Conservation (phyloP, 2,113 vertebrate species). For the Colossoma macropomum region DNA sequence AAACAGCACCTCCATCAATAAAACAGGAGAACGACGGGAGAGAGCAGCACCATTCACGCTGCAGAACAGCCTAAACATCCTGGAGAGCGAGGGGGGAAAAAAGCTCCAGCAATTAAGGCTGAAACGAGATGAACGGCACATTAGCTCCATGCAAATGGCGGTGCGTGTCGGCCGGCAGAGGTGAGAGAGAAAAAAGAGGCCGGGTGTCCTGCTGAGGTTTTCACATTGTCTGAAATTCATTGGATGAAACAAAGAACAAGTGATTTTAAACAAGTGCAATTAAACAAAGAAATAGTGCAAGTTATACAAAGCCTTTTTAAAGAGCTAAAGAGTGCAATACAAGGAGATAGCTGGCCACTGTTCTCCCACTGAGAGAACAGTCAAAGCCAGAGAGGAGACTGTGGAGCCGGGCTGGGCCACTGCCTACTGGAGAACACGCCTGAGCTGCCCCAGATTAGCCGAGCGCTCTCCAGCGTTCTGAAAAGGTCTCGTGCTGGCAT, state of each 20-base stretch:
- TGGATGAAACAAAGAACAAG: no score
- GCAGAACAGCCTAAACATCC: neutral
- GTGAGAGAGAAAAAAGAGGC: no score
- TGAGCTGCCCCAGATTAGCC: neutral
- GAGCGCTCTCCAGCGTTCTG: neutral
- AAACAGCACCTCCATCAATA: constrained; percentile 30
- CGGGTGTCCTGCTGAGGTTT: no score
- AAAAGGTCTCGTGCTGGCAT: neutral
- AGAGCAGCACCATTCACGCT: neutral
- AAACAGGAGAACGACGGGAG: constrained; percentile 17
- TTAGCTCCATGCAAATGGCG: constrained; percentile 8
- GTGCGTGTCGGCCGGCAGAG: no score
- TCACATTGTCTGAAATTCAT: no score
- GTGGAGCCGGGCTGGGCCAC: no score
- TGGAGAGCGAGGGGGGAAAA: neutral
- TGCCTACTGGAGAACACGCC: neutral
- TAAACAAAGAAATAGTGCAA: no score
- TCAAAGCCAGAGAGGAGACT: neutral
- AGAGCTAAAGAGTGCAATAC: neutral
- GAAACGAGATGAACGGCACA: neutral
- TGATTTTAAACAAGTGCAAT: no score
- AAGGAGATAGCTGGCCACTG: no score
- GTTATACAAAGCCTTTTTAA: neutral
- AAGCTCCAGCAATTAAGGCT: constrained; percentile 8
- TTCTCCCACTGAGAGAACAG: no score